phyloP scores from a whole-genome alignment of 2,888 invertebrate species.

The Cantharis rufa region DNA sequence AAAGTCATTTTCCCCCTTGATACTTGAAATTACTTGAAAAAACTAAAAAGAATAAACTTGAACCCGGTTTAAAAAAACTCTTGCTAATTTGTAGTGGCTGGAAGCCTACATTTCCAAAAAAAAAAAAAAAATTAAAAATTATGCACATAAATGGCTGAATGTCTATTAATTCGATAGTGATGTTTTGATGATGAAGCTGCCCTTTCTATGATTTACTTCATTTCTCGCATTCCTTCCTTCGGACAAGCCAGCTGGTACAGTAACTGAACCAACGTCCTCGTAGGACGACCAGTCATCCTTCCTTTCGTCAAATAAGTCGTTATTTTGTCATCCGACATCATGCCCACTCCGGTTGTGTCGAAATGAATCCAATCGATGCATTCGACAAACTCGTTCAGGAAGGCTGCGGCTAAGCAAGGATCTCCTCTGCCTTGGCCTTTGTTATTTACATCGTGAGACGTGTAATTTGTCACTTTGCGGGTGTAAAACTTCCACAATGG shows the following conservation, averaged over 20 bases:
- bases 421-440: conserved; percentile 50
- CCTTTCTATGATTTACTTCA: conserved; percentile 34
- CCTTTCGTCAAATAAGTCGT: conserved; percentile 60
- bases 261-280: conserved; percentile 58
- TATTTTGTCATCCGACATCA: conserved; percentile 36
- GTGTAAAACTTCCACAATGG: conserved; percentile 63
- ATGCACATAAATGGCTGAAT: conserved; percentile 7
- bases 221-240: conserved; percentile 43
- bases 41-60: conserved; percentile 13
- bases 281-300: conserved; percentile 59
- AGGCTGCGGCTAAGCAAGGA: conserved; percentile 53
- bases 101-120: conserved; percentile 18
- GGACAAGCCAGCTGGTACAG: conserved; percentile 55
- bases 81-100: conserved; percentile 27
- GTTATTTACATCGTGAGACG: conserved; percentile 53
- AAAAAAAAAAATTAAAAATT: conserved; percentile 10
- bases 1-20: conserved; percentile 34
- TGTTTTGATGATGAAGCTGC: conserved; percentile 10
- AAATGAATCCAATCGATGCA: conserved; percentile 65
- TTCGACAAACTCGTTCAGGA: conserved; percentile 60
- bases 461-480: conserved; percentile 53
- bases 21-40: conserved; percentile 26
- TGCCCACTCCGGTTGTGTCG: conserved; percentile 61
- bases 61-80: conserved; percentile 25
- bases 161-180: not conserved